A percentile compares a stretch with the other conserved stretches of the same genome.
Evolutionary conservation across 92 coral and sea anemone species (phyloP).

Genomic region (Epizoanthus ramosus): DNA sequence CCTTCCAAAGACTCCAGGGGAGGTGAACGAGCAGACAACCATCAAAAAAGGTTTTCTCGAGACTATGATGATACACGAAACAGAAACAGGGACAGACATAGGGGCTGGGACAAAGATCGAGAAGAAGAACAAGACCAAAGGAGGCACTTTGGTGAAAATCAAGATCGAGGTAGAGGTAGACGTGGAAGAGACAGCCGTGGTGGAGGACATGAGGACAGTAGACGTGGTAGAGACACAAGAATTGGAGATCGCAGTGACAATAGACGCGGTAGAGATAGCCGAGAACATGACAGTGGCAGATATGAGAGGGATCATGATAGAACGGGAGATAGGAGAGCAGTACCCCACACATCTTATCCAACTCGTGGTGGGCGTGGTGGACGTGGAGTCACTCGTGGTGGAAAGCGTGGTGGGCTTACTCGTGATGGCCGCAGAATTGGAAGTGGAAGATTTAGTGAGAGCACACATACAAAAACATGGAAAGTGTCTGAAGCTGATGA

Average conservation of each 20-base stretch:
- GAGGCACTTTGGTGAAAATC: constrained; percentile 12
- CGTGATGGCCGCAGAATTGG: constrained; percentile 75
- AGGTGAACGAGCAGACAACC: constrained; percentile 23
- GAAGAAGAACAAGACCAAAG: constrained; percentile 35
- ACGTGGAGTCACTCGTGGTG: constrained; percentile 63
- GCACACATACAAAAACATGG: constrained; percentile 45
- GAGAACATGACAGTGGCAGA: constrained; percentile 47
- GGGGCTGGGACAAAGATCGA: constrained; percentile 8
- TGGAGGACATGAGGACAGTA: constrained; percentile 40
- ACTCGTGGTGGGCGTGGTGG: constrained; percentile 76
- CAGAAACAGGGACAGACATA: constrained; percentile 6
- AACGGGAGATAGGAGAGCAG: background rate
- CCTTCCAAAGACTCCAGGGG: constrained; percentile 15
- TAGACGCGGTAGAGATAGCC: constrained; percentile 31
- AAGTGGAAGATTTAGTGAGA: constrained; percentile 77
- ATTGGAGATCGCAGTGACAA: constrained; percentile 12
- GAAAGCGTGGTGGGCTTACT: constrained; percentile 60
- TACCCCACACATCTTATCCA: constrained; percentile 40
- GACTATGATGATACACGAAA: background rate
- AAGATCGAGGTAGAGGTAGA: constrained; percentile 30
- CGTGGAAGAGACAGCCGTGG: constrained; percentile 20
- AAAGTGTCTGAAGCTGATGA: constrained; percentile 69
- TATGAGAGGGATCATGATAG: constrained; percentile 36
- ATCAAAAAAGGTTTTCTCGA: constrained; percentile 26
- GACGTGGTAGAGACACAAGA: constrained; percentile 41